These are phyloP conservation scores for Dipodomys stephensi DNA, from an alignment of 2,113 vertebrate species.

Conservation along the genomic window DNA sequence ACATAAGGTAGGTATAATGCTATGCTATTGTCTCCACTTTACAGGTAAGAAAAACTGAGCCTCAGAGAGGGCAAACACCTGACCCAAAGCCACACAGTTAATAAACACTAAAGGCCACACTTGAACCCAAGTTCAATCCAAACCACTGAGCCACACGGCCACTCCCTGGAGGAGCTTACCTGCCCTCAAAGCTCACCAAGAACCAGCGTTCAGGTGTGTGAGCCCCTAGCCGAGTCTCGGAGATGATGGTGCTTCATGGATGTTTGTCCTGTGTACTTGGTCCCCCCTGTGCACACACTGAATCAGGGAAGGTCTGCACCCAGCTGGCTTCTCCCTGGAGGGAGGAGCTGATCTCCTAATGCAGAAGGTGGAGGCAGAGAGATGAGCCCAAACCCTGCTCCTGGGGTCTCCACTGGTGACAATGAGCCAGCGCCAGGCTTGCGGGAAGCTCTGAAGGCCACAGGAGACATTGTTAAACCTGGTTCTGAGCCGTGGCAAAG, in stretches of 20 bases:
- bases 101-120: background rate
- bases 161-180: background rate
- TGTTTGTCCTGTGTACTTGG: background rate
- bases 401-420: background rate
- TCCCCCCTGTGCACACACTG: background rate
- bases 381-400: background rate
- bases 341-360: background rate
- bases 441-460: background rate
- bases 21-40: background rate
- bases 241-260: background rate
- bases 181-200: background rate
- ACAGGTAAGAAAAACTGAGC: constrained; percentile 16
- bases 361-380: background rate
- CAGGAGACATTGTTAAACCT: constrained; percentile 13
- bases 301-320: background rate
- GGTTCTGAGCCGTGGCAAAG: background rate
- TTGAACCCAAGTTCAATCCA: background rate
- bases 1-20: background rate
- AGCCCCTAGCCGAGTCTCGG: background rate
- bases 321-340: background rate
- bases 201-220: background rate
- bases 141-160: background rate
- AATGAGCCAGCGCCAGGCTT: background rate
- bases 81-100: background rate
- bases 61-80: background rate